Evolutionary conservation across 1,140 invertebrate species (phyloP), one percentile per base, ranked within the genome.

Genomic region (Melitaea cinxia): DNA sequence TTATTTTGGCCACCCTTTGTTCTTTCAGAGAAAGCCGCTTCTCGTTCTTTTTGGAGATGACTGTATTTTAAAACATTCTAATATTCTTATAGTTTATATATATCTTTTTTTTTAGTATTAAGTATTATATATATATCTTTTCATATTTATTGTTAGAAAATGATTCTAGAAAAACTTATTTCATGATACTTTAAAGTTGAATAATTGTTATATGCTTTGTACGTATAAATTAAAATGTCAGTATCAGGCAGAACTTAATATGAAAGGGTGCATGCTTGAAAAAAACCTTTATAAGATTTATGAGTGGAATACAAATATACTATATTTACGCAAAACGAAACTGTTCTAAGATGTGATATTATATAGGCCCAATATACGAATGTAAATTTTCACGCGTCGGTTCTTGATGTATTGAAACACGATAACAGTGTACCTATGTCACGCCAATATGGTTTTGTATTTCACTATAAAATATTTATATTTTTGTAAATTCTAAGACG

Each of bases 1-100:
- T 83, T 85, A 75, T 80, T 80, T 78, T 78, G 54, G 72, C 60
- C 57, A 49, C 65, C 69, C 71, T 75, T 78, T 75, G 71, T 78
- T 73, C 66, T 73, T 65, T 39, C 53, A 63, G 68, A 65, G 28
- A 49, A 45, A 37, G 17, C 55, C 37, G 63, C 53, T 53, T 59
- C 35, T 65, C 55, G 49, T 58, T 59, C 63, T 65, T 65, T 65
- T 59, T 53, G 45, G 26, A 49, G 17, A 47, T 39, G n/a, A 33
- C 39, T 57, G 14, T 42, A 50, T 65, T 58, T 50, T 49, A 19
- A 49, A 49, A 47, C 28, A 33, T 47, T 47, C 10, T 23, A 5
- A n/a, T 15, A 15, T 39, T 5, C 2, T 47, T 47, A 23, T 23
- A 17, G 5, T 23, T 42, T 14, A 23, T n/a, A 23, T 47, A 47